Evolutionary conservation across 2,113 vertebrate genomes (phyloP).

Genomic region (Periophthalmodon schlosseri): DNA sequence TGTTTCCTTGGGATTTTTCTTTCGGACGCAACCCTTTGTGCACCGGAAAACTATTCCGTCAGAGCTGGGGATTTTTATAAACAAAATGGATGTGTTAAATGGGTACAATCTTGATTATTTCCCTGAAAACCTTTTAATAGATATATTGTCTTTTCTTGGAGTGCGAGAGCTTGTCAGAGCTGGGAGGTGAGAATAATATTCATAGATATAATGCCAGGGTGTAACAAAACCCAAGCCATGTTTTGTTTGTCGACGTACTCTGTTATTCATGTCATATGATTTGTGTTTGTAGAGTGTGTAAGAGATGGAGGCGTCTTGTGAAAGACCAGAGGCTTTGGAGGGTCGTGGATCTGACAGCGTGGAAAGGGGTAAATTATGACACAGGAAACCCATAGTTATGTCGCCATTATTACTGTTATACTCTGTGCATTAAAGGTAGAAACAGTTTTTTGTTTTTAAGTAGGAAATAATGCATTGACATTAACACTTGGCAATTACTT

Average conservation of each 20-base stretch:
- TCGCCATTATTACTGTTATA: background rate
- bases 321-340: conserved; percentile 81
- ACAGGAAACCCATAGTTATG: background rate
- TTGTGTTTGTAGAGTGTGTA: conserved; percentile 71
- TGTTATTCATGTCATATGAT: conserved; percentile 6
- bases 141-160: conserved; percentile 76
- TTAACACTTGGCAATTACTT: background rate
- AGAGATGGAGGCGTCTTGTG: conserved; percentile 76
- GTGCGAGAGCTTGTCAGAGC: conserved; percentile 73
- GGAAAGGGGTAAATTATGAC: conserved; percentile 73
- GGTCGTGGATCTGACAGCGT: conserved; percentile 74
- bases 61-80: conserved; percentile 62
- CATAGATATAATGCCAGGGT: conserved; percentile 9
- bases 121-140: conserved; percentile 80
- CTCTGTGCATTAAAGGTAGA: background rate
- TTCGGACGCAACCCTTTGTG: conserved; percentile 54
- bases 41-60: conserved; percentile 58
- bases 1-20: conserved; percentile 58
- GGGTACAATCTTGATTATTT: conserved; percentile 70
- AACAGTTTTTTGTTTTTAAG: background rate
- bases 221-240: conserved; percentile 10
- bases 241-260: conserved; percentile 31
- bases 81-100: conserved; percentile 75
- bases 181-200: conserved; percentile 64
- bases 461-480: background rate